phyloP scores from a whole-genome alignment of 2,113 vertebrate genomes.

The Chaenocephalus aceratus region DNA sequence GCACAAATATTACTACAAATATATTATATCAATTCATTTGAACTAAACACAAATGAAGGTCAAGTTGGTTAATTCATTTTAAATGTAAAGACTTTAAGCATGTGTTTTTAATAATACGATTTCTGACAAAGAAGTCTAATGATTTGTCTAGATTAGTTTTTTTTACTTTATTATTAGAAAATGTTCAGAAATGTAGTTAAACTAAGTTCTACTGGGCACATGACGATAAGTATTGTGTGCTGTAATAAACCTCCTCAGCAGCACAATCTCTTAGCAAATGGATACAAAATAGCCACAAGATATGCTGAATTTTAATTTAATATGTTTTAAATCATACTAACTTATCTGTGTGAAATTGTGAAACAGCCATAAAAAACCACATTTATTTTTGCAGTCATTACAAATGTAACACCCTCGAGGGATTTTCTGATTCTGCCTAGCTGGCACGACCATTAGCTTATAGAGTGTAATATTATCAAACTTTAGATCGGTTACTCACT shows the following conservation, averaged over 20 bases:
- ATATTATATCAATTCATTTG: no score
- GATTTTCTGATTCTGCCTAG: background rate
- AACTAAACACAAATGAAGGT: no score
- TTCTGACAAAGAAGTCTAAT: background rate
- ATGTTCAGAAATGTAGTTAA: no score
- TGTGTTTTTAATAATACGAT: background rate
- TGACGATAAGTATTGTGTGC: no score
- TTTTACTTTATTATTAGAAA: no score
- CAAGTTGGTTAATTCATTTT: background rate
- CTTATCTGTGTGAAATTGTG: background rate
- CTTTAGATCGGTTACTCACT: background rate
- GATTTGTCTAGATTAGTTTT: no score
- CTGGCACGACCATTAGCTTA: background rate
- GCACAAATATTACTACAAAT: no score
- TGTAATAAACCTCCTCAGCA: background rate
- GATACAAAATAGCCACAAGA: no score
- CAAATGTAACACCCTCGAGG: no score
- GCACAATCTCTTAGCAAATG: background rate
- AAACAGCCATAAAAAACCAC: background rate
- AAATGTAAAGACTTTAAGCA: no score
- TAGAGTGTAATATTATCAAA: background rate
- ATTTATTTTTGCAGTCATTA: background rate
- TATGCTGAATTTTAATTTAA: background rate
- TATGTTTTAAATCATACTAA: background rate
- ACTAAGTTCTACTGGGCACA: no score